Percentiles rank a stretch among this genome's conserved stretches.
Conservation (phyloP, 1,140 invertebrate genomes). For the Linepithema humile region DNA sequence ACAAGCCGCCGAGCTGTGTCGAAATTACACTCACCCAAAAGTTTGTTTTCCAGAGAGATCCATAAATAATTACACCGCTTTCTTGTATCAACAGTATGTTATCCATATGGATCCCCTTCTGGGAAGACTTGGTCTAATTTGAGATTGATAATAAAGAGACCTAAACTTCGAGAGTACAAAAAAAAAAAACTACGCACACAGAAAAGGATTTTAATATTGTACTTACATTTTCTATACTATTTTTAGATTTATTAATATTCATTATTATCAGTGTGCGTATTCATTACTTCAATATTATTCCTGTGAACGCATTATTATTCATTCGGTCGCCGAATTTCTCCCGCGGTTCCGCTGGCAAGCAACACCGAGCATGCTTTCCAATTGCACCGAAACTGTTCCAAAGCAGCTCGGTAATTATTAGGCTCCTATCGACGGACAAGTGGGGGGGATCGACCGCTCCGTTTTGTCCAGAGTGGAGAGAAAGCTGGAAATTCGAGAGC, state of each 20-base stretch:
- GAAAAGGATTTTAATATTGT: background rate
- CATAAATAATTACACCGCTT: constrained; percentile 27
- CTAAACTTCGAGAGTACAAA: background rate
- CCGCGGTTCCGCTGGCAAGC: background rate
- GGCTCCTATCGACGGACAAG: background rate
- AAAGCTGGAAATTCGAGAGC: constrained; percentile 70
- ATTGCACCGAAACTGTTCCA: constrained; percentile 15
- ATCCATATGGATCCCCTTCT: background rate
- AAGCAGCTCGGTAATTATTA: constrained; percentile 25
- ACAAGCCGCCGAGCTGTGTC: background rate
- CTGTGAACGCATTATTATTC: background rate
- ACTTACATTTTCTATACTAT: background rate
- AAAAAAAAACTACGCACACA: no score
- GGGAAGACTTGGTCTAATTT: background rate
- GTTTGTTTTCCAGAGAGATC: constrained; percentile 28
- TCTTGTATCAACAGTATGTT: background rate
- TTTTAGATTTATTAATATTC: background rate
- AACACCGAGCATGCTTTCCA: constrained; percentile 14
- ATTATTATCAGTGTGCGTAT: background rate
- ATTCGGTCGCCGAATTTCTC: background rate
- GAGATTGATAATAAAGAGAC: background rate
- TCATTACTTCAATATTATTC: background rate
- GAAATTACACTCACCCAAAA: constrained; percentile 15
- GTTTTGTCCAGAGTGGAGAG: constrained; percentile 55
- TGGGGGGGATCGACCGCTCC: constrained; percentile 13